Evolutionary conservation across 2,797 vertebrate species (phyloP).

Genomic region (Delichon dasypus): DNA sequence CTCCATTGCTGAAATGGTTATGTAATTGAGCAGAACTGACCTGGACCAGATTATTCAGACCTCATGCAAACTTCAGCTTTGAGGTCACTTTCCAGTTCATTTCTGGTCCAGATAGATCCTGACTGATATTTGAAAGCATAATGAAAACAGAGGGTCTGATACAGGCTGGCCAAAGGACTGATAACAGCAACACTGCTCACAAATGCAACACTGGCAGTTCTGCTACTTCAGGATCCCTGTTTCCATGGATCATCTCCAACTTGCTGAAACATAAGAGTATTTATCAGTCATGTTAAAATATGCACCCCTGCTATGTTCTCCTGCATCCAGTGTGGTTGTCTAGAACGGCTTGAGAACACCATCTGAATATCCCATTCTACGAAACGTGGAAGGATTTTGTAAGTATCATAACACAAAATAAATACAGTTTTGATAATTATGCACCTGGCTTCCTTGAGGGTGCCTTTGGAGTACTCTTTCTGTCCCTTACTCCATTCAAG

Average conservation of each 20-base stretch:
- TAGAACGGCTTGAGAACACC: not conserved
- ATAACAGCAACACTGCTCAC: not conserved
- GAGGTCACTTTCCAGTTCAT: not conserved
- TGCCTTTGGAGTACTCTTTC: not conserved
- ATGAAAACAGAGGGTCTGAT: not conserved
- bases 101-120: not conserved
- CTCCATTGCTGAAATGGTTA: not conserved
- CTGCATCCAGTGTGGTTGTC: fast-evolving
- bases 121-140: not conserved
- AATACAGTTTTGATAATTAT: not conserved
- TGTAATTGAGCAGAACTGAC: not conserved
- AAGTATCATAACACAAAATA: not conserved
- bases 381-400: not conserved
- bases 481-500: not conserved
- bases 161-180: not conserved
- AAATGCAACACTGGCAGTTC: not conserved
- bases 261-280: fast-evolving
- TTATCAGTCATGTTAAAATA: not conserved
- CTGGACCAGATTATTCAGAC: not conserved
- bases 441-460: not conserved
- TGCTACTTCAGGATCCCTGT: not conserved
- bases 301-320: not conserved
- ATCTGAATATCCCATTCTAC: not conserved
- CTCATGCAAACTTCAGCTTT: not conserved
- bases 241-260: not conserved